Evolutionary conservation across 2,888 invertebrate species (phyloP).

Genomic region (Tiliacea aurago): DNA sequence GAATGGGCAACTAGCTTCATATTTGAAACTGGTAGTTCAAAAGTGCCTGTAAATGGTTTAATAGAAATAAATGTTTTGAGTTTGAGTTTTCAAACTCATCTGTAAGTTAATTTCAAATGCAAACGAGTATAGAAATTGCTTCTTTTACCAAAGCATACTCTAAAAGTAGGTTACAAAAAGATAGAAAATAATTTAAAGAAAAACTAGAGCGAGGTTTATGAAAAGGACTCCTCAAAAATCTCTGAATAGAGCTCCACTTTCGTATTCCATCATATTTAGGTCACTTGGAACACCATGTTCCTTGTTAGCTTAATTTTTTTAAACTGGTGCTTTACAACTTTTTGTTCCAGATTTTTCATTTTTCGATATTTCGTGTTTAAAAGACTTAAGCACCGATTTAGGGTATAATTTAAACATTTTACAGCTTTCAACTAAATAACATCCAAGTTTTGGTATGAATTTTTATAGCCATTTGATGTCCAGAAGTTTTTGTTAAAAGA

Average conservation of each 20-base stretch:
- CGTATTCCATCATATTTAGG: conserved; percentile 18
- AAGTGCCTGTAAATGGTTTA: no score
- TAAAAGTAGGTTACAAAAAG: not conserved
- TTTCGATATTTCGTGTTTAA: conserved; percentile 45
- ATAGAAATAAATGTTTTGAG: no score
- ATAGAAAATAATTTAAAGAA: not conserved
- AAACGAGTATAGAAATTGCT: not conserved
- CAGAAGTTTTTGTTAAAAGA: conserved; percentile 37
- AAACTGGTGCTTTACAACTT: conserved; percentile 26
- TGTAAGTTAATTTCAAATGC: not conserved
- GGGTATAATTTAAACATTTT: conserved; percentile 60
- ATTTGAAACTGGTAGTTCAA: no score
- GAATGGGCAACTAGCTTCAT: no score
- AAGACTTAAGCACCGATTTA: conserved; percentile 66
- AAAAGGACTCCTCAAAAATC: not conserved
- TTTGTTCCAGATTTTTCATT: conserved; percentile 57
- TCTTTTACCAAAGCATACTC: not conserved
- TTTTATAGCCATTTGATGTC: conserved; percentile 67
- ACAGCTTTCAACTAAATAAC: conserved; percentile 47
- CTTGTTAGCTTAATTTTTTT: conserved; percentile 25
- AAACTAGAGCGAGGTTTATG: conserved; percentile 16
- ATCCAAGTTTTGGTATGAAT: conserved; percentile 63
- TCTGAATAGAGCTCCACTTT: not conserved
- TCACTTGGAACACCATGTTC: conserved; percentile 38
- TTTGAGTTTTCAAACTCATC: no score